phyloP scores from a whole-genome alignment of 92 coral and sea anemone species.

The Palythoa caribaeorum region DNA sequence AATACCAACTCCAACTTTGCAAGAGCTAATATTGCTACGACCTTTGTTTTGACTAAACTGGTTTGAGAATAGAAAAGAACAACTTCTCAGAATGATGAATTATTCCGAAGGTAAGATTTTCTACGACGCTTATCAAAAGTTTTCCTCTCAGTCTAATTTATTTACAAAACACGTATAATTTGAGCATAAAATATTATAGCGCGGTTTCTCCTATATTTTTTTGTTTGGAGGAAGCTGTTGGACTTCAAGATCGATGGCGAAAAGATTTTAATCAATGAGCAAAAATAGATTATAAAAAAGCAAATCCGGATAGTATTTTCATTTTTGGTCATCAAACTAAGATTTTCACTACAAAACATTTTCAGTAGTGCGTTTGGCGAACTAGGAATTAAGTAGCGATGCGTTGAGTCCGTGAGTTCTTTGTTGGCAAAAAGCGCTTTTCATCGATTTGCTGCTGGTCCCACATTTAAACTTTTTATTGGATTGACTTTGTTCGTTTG shows the following conservation, averaged over 20 bases:
- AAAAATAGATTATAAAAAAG: neutral
- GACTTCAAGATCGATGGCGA: neutral
- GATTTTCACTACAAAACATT: neutral
- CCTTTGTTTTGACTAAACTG: conserved; percentile 3
- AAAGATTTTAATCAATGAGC: neutral
- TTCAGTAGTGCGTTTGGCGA: neutral
- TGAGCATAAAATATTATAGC: neutral
- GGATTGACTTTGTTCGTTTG: neutral
- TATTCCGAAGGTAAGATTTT: neutral
- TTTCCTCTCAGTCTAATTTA: neutral
- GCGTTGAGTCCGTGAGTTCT: neutral
- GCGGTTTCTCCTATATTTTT: neutral
- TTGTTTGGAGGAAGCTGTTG: neutral
- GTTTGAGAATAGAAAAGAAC: neutral
- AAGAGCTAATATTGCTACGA: neutral
- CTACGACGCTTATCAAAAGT: neutral
- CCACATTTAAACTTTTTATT: neutral
- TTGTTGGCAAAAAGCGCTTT: neutral
- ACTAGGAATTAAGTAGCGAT: neutral
- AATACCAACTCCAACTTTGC: neutral
- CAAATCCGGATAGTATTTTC: neutral
- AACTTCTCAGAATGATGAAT: neutral
- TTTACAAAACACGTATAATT: conserved; percentile 25
- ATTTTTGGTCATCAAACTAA: neutral
- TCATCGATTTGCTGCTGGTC: neutral